Percentiles rank a stretch among this genome's conserved stretches.
phyloP scores from a whole-genome alignment of 2,888 invertebrate genomes.

The Iphiclides podalirius region DNA sequence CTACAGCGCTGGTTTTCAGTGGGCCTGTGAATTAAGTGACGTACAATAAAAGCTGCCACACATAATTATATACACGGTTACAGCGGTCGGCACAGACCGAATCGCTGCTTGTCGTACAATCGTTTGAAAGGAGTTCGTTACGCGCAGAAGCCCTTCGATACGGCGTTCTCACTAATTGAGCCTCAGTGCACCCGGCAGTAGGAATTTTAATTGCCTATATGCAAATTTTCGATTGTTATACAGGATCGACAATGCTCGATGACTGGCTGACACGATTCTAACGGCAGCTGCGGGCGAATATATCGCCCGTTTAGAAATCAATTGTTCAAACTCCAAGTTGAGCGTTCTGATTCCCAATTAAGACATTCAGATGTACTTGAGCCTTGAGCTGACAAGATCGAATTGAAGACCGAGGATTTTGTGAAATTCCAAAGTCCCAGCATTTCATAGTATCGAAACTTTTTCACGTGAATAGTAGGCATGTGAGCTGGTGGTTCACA shows the following conservation, averaged over 20 bases:
- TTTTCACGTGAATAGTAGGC: too few relatives aligned
- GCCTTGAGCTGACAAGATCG: too few relatives aligned
- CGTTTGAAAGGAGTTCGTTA: conserved; percentile 41
- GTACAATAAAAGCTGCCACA: too few relatives aligned
- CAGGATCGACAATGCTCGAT: conserved; percentile 13
- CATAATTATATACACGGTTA: too few relatives aligned
- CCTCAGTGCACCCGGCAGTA: conserved; percentile 9
- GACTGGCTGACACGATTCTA: conserved; percentile 20
- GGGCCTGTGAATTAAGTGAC: too few relatives aligned
- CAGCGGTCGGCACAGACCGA: too few relatives aligned
- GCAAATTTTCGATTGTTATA: conserved; percentile 25
- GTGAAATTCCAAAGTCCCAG: too few relatives aligned
- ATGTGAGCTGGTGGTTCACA: too few relatives aligned
- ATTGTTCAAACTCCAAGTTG: not conserved
- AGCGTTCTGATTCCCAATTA: not conserved
- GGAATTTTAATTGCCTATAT: conserved; percentile 24
- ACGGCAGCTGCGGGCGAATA: not conserved
- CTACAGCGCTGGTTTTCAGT: too few relatives aligned
- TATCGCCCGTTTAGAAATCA: conserved; percentile 2
- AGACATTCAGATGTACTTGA: conserved; percentile 1
- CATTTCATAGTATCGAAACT: too few relatives aligned
- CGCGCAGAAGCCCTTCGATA: conserved; percentile 29
- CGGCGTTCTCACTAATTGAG: conserved; percentile 22
- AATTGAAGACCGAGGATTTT: too few relatives aligned
- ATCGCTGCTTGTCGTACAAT: not conserved